Evolutionary conservation across 2,888 invertebrate genomes (phyloP), one percentile per base, ranked within the genome.

Genomic region (Odontothrips loti): DNA sequence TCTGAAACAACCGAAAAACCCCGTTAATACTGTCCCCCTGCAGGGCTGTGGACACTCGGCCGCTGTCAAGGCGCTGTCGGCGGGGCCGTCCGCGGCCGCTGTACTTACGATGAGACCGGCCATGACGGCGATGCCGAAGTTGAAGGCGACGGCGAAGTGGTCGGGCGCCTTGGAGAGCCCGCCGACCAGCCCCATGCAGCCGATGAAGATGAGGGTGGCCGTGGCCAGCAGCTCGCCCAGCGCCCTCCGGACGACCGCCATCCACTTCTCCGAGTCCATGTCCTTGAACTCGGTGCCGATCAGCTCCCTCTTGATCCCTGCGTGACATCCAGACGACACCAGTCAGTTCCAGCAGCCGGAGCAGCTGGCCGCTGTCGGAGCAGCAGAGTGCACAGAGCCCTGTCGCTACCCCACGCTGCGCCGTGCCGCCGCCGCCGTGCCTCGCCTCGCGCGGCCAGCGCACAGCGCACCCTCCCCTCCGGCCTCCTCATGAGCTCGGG

Each of bases 71-170:
- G 20, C 51, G 34, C 51, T 12, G 51, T 10, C 51, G 12, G 4
- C 51, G 20, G 15, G 12, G 51, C 4, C 9, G 15, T 51, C 20
- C 51, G 1, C 23, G n/a, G 3, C 23, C 23, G 23, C 68, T 68
- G 23, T 58, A 75, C 68, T 75, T 12, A 75, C 68, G 23, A 75
- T 75, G 68, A 75, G 68, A 1, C 85, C 84, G 82, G 88, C 88
- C 86, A 87, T 88, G 78, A 88, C 86, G 29, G 87, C 86, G 29
- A 87, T 83, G 84, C 86, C 85, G 68, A 88, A 87, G 17, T 87
- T 85, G 47, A 88, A 85, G 9, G 87, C 87, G 83, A 88, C 88
- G 78, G 86, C 85, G 51, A 88, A 80, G 11, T 1, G 85, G 82
- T 0, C 85, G 85, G 0, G 83, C 79, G 0, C 84, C 84, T 0